phyloP scores from a whole-genome alignment of 2,888 invertebrate species.

The Autographa pulchrina region DNA sequence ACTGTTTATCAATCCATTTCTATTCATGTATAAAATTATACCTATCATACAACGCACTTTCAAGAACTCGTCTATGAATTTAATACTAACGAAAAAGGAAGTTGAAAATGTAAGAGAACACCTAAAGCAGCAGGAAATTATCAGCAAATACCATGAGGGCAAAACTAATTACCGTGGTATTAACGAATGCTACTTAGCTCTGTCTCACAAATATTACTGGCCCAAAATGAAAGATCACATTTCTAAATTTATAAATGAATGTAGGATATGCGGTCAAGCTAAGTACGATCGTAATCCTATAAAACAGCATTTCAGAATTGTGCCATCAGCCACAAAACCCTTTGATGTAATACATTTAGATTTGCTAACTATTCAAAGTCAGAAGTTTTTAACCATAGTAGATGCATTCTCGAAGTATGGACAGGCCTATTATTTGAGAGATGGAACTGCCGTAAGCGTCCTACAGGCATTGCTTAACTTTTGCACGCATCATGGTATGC shows the following conservation, averaged over 20 bases:
- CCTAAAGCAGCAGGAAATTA: too few relatives aligned
- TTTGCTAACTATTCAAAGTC: conserved; percentile 7
- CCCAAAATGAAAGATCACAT: conserved; percentile 56
- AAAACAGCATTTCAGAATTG: background rate
- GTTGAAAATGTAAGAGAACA: too few relatives aligned
- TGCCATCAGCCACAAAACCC: background rate
- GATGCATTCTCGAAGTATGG: conserved; percentile 2
- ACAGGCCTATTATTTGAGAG: too few relatives aligned
- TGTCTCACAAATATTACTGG: conserved; percentile 54
- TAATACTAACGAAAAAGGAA: too few relatives aligned
- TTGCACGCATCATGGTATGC: too few relatives aligned
- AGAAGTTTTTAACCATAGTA: conserved; percentile 17
- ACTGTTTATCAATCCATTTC: too few relatives aligned
- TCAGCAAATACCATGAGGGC: too few relatives aligned
- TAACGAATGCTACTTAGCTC: conserved; percentile 50
- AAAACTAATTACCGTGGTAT: conserved; percentile 58
- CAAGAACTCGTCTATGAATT: too few relatives aligned
- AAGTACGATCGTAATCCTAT: conserved; percentile 7
- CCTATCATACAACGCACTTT: too few relatives aligned
- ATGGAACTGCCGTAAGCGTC: too few relatives aligned
- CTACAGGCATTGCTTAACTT: too few relatives aligned
- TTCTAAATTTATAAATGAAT: conserved; percentile 54
- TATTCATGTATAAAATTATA: too few relatives aligned
- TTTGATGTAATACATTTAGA: conserved; percentile 16
- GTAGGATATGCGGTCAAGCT: conserved; percentile 21